Percentiles rank a stretch among this genome's conserved stretches.
phyloP scores from a whole-genome alignment of 2,797 vertebrate species.

The Platyrinchus mystaceus region DNA sequence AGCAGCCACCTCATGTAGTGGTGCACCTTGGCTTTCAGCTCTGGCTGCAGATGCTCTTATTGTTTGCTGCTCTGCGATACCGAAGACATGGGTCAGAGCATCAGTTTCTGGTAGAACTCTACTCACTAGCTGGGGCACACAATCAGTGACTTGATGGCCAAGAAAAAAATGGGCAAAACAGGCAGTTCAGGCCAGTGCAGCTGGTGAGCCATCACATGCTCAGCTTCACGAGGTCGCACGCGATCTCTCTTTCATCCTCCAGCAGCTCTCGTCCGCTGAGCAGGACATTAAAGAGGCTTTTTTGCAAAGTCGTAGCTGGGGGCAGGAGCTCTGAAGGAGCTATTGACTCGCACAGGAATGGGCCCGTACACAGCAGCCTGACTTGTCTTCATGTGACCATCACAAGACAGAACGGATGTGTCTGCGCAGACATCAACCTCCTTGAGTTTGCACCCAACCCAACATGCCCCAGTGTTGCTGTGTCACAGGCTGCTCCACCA shows the following conservation, averaged over 20 bases:
- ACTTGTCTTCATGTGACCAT: not conserved
- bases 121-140: not conserved
- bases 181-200: not conserved
- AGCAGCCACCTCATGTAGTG: not conserved
- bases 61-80: not conserved
- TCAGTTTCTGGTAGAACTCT: not conserved
- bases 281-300: not conserved
- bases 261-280: not conserved
- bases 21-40: not conserved
- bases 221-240: accelerated
- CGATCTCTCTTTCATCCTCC: not conserved
- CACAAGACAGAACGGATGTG: not conserved
- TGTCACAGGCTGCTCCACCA: not conserved
- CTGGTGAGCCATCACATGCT: not conserved
- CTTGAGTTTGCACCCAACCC: not conserved
- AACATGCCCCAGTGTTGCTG: not conserved
- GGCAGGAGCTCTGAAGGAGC: not conserved
- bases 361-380: accelerated
- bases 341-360: not conserved
- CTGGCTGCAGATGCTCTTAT: not conserved
- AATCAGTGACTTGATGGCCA: not conserved
- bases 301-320: not conserved
- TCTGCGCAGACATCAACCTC: not conserved
- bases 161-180: not conserved
- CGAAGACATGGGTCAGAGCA: not conserved